A percentile compares a stretch with the other conserved stretches of the same genome.
These are phyloP conservation scores for Miichthys miiuy DNA, from an alignment of 2,797 vertebrate species.

Conservation along the genomic window DNA sequence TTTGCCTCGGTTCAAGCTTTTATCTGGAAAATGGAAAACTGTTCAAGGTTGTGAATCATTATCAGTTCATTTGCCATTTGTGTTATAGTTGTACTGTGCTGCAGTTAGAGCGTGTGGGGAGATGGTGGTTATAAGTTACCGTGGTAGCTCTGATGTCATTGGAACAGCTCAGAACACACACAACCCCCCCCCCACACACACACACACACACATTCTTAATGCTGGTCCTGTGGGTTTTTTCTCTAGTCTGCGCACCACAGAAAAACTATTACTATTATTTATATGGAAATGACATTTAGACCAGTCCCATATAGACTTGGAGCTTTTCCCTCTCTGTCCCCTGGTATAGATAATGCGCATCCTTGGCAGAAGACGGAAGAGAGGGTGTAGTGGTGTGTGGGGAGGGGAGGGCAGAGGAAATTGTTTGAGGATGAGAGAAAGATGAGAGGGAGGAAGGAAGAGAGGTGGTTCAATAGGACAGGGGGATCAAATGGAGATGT, in stretches of 20 bases:
- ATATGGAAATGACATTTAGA: not conserved
- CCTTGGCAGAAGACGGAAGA: constrained; percentile 23
- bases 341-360: constrained; percentile 41
- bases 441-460: constrained; percentile 74
- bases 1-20: constrained; percentile 1
- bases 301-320: not conserved
- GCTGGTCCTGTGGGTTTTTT: not conserved
- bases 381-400: constrained; percentile 10
- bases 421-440: constrained; percentile 65
- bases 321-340: constrained; percentile 1
- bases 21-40: constrained; percentile 4
- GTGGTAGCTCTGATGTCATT: constrained; percentile 33
- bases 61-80: not conserved
- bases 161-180: constrained; percentile 6
- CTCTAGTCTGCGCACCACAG: not conserved
- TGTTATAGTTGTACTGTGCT: constrained; percentile 16
- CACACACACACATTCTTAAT: not conserved
- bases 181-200: not conserved
- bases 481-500: constrained; percentile 69
- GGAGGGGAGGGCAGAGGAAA: constrained; percentile 37
- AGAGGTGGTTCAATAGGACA: constrained; percentile 69
- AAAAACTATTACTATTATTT: constrained; percentile 11
- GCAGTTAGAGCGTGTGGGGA: constrained; percentile 13
- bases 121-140: constrained; percentile 31
- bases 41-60: not conserved